Evolutionary conservation across 2,888 invertebrate species (phyloP), one percentile per base, ranked within the genome.

Genomic region (Sinhomidia bicolor): DNA sequence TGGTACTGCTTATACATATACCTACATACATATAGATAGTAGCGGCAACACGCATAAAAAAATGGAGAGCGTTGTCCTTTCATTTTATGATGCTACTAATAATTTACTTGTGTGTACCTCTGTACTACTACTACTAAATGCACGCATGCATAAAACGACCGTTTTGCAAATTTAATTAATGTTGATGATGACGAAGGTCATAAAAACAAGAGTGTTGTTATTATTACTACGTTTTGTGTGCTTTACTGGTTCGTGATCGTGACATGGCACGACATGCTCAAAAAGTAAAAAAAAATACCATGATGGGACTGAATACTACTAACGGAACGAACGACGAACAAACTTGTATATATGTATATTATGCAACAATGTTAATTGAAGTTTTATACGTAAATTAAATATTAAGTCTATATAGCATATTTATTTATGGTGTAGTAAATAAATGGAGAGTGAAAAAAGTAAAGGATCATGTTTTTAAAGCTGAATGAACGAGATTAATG

Each of bases 91-190:
- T 12, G 62, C 17, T 32, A 17, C 6, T 68, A 36, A 36, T 68
- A 68, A 68, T 62, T 62, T 68, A 68, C 36, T 1, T 68, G 32
- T 12, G 14, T 68, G 68, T 12, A 29, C 23, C 14, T 62, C 5
- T 26, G 26, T 41, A 41, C 41, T 41, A 41, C 14, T 14, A 47
- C 57, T 57, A 60, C 60, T 17, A 17, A 26, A 51, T 71, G 47
- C 47, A 71, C 17, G 23, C 76, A 76, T 41, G 41, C 60, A 79
- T 57, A 60, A n/a, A 79, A 79, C 41, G 41, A 36, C 7, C 23
- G 20, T 54, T 60, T 79, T 78, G 85, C 79, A 84, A 88, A 88
- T 84, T 88, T 88, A 88, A 88, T 88, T 88, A 88, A 71, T 78
- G 60, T 51, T 82, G 81, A 57, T 74, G 76, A 80, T 76, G 81